Base-by-base conservation (phyloP, 2,113 vertebrate genomes). In the Mugil cephalus region DNA sequence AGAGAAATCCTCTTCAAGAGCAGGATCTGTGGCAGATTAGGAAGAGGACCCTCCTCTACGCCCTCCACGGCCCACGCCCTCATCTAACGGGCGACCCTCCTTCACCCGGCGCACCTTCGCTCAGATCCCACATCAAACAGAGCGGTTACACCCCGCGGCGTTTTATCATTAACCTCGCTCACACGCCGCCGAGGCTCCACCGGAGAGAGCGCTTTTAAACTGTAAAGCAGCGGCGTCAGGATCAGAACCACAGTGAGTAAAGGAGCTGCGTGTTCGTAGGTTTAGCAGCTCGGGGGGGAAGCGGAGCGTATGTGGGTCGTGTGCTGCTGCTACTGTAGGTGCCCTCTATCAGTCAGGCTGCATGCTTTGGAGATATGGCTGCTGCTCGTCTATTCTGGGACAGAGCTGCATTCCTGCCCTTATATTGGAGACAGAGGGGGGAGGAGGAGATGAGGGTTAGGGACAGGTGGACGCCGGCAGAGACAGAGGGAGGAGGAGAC, bases 301-400 rank as follows among this genome's bases (percentile, higher is more conserved):
- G 45, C 66, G 53, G 58, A 17, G 36, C 65, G 59, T 45, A 58
- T 68, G 60, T 47, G 15, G 67, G 75, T 77, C 9, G 7, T 52
- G 45, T 70, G 54, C 38, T 74, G 35, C 53, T 79, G 66, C 66
- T 68, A 15, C 63, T 61, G 67, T 65, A 67, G 63, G 67, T 89
- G 85, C 60, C 87, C 89, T 83, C 80, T 86, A 69, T 81, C 77
- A 55, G 76, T 35, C 50, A 46, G 67, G 24, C 51, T 69, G 85
- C 46, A 35, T 53, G 78, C 43, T 18, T 30, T 80, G 66, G 65
- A 80, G 83, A 83, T 83, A 69, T 59, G 74, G 52, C 19, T 65
- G 65, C 79, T 79, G 77, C 66, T 72, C 64, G 39, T 89, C 91
- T 93, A 91, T 93, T 93, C 91, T 91, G 84, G 86, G 90, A 82